These are phyloP conservation scores for Liposcelis brunnea DNA, from an alignment of 2,888 invertebrate genomes.

Conservation along the genomic window DNA sequence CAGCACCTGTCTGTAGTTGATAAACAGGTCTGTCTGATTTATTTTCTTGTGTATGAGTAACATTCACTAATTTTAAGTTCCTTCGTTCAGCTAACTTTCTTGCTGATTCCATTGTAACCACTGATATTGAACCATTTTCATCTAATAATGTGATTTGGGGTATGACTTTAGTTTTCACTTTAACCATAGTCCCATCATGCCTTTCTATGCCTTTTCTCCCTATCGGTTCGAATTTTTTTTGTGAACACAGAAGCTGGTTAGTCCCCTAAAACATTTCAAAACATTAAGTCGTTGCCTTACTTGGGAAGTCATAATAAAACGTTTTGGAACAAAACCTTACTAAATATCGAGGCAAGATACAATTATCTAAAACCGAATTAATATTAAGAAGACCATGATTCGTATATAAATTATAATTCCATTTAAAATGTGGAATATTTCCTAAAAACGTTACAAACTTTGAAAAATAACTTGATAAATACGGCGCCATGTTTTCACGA, in stretches of 20 bases:
- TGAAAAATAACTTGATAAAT: too few relatives aligned
- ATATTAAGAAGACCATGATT: background rate
- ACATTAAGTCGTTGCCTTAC: too few relatives aligned
- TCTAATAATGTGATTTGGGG: conserved; percentile 40
- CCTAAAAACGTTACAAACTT: too few relatives aligned
- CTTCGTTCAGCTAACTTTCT: conserved; percentile 47
- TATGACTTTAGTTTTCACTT: background rate
- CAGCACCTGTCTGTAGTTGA: conserved; percentile 27
- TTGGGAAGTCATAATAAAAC: too few relatives aligned
- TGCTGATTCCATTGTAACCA: conserved; percentile 49
- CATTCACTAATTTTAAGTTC: conserved; percentile 49
- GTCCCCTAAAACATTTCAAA: background rate
- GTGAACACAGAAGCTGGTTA: background rate
- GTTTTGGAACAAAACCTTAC: too few relatives aligned
- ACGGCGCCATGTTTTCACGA: too few relatives aligned
- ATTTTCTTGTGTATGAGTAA: conserved; percentile 40
- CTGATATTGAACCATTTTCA: conserved; percentile 36
- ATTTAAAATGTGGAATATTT: too few relatives aligned
- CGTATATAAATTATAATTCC: too few relatives aligned
- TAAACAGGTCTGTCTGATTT: conserved; percentile 52
- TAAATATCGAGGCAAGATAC: background rate
- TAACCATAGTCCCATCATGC: background rate
- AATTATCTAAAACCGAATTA: background rate
- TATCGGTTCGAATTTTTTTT: conserved; percentile 4
- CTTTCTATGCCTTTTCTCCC: background rate